Conservation (phyloP, 2,113 vertebrate species). For the Cyprinodon brontotheroides region DNA sequence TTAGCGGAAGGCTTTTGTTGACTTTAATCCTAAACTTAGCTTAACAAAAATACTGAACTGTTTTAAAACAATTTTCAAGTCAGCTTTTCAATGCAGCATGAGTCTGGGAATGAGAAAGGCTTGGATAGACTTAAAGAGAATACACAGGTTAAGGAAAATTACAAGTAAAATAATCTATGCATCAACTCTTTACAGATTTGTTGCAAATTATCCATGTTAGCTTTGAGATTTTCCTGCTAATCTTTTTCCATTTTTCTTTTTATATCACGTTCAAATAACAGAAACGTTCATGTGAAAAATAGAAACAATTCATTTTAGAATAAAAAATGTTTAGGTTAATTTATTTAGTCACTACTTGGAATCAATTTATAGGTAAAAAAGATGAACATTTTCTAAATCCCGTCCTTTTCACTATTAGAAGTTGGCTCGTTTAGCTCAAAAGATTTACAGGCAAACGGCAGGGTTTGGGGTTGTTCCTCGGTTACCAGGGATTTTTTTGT, state of each 20-base stretch:
- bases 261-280: background rate
- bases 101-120: background rate
- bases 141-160: background rate
- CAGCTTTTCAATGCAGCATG: background rate
- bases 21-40: constrained; percentile 15
- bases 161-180: too few relatives aligned
- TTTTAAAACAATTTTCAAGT: background rate
- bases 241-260: background rate
- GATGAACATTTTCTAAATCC: background rate
- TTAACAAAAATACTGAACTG: background rate
- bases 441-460: constrained; percentile 30
- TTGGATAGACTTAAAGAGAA: background rate
- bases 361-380: background rate
- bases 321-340: background rate
- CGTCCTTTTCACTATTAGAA: background rate
- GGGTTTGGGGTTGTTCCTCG: constrained; percentile 36
- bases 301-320: background rate
- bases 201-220: background rate
- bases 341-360: background rate
- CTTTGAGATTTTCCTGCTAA: background rate
- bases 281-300: background rate
- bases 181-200: background rate
- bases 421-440: constrained; percentile 5
- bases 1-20: background rate
- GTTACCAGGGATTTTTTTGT: constrained; percentile 71